Conservation (phyloP, 2,113 vertebrate species). For the Ameiurus melas region DNA sequence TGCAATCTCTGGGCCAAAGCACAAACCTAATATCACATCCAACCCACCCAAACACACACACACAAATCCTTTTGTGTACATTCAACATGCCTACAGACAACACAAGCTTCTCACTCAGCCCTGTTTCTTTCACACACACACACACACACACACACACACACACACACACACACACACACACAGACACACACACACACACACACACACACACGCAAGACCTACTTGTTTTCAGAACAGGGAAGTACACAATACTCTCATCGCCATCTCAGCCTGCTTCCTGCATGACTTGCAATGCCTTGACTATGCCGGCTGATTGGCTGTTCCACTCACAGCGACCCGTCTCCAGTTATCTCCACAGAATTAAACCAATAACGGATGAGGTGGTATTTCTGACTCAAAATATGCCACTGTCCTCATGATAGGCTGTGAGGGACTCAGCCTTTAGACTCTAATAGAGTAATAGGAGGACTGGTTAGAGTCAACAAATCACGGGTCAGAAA, state of each 20-base stretch:
- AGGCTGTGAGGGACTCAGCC: neutral
- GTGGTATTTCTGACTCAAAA: neutral
- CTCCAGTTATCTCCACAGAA: neutral
- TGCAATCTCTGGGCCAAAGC: slow-evolving; percentile 73
- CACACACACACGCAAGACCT: neutral
- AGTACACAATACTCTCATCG: neutral
- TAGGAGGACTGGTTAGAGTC: neutral
- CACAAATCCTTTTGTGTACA: neutral
- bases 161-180: neutral
- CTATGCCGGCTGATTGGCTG: neutral
- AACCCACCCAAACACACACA: slow-evolving; percentile 44
- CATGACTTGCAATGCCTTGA: neutral
- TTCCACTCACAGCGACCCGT: neutral
- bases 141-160: neutral
- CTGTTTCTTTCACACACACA: neutral
- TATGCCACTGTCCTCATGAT: neutral
- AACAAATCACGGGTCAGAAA: neutral
- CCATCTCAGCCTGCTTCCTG: neutral
- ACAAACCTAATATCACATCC: slow-evolving; percentile 39
- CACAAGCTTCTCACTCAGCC: neutral
- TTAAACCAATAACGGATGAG: neutral
- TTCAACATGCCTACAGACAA: slow-evolving; percentile 1
- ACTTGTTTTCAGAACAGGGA: neutral
- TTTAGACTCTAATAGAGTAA: neutral
- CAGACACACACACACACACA: neutral